phyloP scores from a whole-genome alignment of 1,140 invertebrate genomes.

The Gonioctena quinquepunctata region DNA sequence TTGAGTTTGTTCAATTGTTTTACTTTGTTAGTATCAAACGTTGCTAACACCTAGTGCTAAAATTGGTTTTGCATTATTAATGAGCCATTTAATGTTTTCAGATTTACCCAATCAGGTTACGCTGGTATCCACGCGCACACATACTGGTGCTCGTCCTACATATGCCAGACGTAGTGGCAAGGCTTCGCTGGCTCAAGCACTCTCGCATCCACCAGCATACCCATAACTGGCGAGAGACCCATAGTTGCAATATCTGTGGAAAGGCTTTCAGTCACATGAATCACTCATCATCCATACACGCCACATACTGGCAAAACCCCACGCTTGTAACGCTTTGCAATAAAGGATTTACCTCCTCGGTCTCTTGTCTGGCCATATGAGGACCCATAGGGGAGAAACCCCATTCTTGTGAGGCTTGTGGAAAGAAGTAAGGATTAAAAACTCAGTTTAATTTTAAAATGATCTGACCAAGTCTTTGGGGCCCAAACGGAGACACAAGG shows the following conservation, averaged over 20 bases:
- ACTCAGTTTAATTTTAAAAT: no score
- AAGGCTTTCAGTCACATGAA: slow-evolving; percentile 58
- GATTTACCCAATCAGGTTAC: slow-evolving; percentile 57
- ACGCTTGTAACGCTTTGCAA: slow-evolving; percentile 55
- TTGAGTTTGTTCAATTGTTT: no score
- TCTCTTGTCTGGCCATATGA: slow-evolving; percentile 49
- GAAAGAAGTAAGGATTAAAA: slow-evolving; percentile 45
- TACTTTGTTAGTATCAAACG: no score
- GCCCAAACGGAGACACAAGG: no score
- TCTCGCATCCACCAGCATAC: slow-evolving; percentile 61
- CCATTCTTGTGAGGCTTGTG: slow-evolving; percentile 45
- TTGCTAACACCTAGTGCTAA: no score
- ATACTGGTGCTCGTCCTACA: slow-evolving; percentile 58
- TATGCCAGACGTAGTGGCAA: slow-evolving; percentile 57
- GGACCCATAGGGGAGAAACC: slow-evolving; percentile 50
- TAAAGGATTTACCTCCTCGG: slow-evolving; percentile 53
- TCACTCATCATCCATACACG: slow-evolving; percentile 55
- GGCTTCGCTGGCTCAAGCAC: slow-evolving; percentile 58
- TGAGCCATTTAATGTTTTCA: slow-evolving; percentile 18
- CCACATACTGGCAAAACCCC: slow-evolving; percentile 57
- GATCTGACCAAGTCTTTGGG: no score
- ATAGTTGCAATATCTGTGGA: slow-evolving; percentile 64
- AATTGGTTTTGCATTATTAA: neutral
- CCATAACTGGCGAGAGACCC: slow-evolving; percentile 68
- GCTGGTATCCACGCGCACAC: slow-evolving; percentile 59